A percentile compares a stretch with the other conserved stretches of the same genome.
These are phyloP conservation scores for Setophaga coronata DNA, from an alignment of 2,113 vertebrate genomes.

Conservation along the genomic window DNA sequence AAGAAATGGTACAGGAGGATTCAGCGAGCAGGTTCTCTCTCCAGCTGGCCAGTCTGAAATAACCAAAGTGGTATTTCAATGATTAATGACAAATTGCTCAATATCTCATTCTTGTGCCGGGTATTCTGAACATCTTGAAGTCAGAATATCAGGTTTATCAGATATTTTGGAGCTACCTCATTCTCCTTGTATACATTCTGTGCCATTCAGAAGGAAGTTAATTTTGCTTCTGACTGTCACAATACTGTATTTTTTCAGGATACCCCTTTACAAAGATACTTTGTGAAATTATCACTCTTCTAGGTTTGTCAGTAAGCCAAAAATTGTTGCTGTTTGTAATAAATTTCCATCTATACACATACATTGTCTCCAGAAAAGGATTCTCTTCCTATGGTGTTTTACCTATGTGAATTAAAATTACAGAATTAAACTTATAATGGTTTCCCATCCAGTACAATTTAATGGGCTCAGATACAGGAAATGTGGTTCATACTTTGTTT, in stretches of 20 bases:
- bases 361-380: not conserved
- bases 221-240: not conserved
- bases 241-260: not conserved
- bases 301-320: not conserved
- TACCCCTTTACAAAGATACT: not conserved
- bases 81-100: not conserved
- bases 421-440: not conserved
- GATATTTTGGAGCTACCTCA: not conserved
- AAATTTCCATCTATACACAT: not conserved
- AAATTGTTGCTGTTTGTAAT: not conserved
- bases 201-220: not conserved
- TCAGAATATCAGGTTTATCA: not conserved
- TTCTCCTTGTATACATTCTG: not conserved
- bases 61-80: not conserved
- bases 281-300: not conserved
- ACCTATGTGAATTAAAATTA: not conserved
- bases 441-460: not conserved
- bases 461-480: not conserved
- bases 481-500: not conserved
- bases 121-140: not conserved
- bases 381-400: not conserved
- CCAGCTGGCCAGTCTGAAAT: not conserved
- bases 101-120: not conserved
- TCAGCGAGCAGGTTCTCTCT: not conserved
- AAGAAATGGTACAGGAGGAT: not conserved